Base-by-base conservation (phyloP, 1,140 invertebrate species). In the Panagrolaimus sp. region DNA sequence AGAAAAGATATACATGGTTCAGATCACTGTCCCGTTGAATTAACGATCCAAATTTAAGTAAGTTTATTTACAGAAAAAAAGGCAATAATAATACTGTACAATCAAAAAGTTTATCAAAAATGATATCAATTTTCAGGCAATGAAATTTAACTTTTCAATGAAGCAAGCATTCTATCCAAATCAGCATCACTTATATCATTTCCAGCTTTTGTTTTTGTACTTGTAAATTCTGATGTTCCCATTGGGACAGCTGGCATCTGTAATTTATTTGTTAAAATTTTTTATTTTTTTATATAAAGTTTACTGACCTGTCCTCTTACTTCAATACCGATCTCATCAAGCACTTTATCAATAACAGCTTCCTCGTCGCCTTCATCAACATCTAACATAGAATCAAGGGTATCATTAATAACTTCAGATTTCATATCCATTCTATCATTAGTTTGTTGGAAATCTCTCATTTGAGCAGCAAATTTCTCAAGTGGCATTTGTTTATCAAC, bases 241-340 rank as follows among this genome's bases (percentile, higher is more conserved):
- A 25, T 44, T 13, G 48, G 25, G 14, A 27, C 51, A 11, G 51
- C 42, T 31, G 25, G 67, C 43, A 27, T 44, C 57, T 65, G 64
- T 66, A 43, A 16, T 16, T 43, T 66, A 31, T 11, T 42, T 42
- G n/a, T n/a, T 5, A 44, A 31, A 4, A 46, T n/a, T 38, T n/a
- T 63, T 20, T 8, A 16, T 27, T 42, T 69, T 43, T 20, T 7
- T 27, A 51, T 47, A 5, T 14, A 5, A 46, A n/a, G n/a, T 20
- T 27, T 25, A 67, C 76, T 73, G 77, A 92, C 90, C 87, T 92
- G 91, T 80, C 90, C 90, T 74, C 90, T 89, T 65, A 93, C 90
- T 85, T 95, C 92, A 85, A 96, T 95, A 69, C 92, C 92, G 82
- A 96, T 95, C 86, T 96, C 92, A 87, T 94, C 92, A 8, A 96